phyloP scores from a whole-genome alignment of 2,113 vertebrate species.

The Zingel zingel region DNA sequence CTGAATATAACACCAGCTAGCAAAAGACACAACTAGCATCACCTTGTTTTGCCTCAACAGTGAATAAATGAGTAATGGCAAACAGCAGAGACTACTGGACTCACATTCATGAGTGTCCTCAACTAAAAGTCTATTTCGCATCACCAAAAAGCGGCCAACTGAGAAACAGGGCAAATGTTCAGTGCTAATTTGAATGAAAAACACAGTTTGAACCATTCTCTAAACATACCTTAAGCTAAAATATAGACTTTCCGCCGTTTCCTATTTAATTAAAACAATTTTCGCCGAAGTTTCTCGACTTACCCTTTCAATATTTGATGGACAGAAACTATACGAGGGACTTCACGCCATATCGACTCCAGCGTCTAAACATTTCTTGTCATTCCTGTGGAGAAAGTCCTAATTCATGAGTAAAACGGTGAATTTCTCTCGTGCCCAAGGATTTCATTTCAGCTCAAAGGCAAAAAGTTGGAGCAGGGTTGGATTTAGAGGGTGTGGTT shows the following conservation, averaged over 20 bases:
- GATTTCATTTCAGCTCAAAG: slow-evolving; percentile 72
- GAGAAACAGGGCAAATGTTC: not conserved
- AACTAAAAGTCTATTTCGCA: not conserved
- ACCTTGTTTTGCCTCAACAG: not conserved
- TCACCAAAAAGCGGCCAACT: not conserved
- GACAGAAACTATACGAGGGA: not conserved
- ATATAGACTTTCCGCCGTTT: slow-evolving; percentile 5
- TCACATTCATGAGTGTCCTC: not conserved
- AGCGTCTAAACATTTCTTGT: slow-evolving; percentile 18
- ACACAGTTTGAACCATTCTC: not conserved
- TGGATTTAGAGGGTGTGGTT: slow-evolving; percentile 56
- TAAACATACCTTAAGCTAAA: not conserved
- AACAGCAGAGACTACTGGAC: not conserved
- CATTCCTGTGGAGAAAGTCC: slow-evolving; percentile 43
- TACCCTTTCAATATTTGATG: slow-evolving; percentile 68
- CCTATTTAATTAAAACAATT: slow-evolving; percentile 25
- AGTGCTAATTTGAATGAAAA: not conserved
- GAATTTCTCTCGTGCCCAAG: slow-evolving; percentile 53
- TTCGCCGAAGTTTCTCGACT: slow-evolving; percentile 54
- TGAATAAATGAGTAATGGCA: not conserved
- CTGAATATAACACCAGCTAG: not conserved
- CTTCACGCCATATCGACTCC: slow-evolving; percentile 69
- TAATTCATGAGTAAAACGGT: slow-evolving; percentile 50
- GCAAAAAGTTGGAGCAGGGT: slow-evolving; percentile 60
- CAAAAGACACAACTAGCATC: not conserved